phyloP scores from a whole-genome alignment of 2,888 invertebrate species.

The Digitonthophagus gazella region DNA sequence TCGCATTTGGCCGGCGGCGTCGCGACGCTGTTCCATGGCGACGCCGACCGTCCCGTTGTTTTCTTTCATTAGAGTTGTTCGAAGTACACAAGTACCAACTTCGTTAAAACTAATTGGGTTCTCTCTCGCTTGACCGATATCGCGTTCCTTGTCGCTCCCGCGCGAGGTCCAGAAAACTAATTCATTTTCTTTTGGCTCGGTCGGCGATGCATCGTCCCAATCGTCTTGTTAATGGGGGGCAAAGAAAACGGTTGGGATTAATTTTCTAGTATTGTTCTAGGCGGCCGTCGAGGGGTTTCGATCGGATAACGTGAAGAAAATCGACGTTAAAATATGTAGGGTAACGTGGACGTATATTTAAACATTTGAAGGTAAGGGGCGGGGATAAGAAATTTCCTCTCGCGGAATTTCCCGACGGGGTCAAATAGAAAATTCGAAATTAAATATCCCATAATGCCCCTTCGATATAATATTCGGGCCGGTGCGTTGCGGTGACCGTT shows the following conservation, averaged over 20 bases:
- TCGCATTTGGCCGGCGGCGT: slow-evolving; percentile 41
- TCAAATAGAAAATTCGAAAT: slow-evolving; percentile 43
- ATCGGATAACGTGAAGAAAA: background rate
- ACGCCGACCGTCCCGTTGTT: slow-evolving; percentile 35
- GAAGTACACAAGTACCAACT: slow-evolving; percentile 42
- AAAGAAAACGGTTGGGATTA: slow-evolving; percentile 6
- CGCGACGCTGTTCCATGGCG: slow-evolving; percentile 13
- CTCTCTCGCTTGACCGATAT: slow-evolving; percentile 9
- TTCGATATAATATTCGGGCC: slow-evolving; percentile 48
- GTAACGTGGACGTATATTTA: background rate
- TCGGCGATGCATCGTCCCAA: slow-evolving; percentile 14
- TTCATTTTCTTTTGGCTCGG: slow-evolving; percentile 19
- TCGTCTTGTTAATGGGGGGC: slow-evolving; percentile 9
- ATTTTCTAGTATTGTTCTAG: background rate
- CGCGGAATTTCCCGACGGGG: slow-evolving; percentile 26
- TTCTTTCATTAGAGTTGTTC: slow-evolving; percentile 40
- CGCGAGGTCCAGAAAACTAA: slow-evolving; percentile 21
- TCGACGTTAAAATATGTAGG: background rate
- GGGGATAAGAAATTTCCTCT: slow-evolving; percentile 7
- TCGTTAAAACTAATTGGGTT: slow-evolving; percentile 44
- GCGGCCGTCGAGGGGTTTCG: background rate
- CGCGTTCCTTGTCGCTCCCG: background rate
- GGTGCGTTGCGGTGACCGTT: slow-evolving; percentile 48
- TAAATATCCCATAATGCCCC: slow-evolving; percentile 46
- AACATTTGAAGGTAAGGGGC: slow-evolving; percentile 1